Percentiles rank a stretch among this genome's conserved stretches.
Conservation (phyloP, 2,888 invertebrate species). For the Elaeidobius kamerunicus region DNA sequence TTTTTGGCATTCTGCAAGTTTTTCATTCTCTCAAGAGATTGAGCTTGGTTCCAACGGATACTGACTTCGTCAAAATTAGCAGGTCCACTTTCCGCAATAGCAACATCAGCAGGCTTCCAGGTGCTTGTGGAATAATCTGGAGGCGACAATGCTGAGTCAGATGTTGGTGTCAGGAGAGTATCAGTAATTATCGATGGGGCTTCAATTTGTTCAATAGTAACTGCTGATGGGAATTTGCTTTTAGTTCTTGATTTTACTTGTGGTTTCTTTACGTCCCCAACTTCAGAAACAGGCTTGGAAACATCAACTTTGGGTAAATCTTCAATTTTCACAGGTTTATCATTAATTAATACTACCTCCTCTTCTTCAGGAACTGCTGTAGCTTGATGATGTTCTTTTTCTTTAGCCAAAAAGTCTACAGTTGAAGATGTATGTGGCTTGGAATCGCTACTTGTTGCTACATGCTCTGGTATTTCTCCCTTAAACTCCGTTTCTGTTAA, state of each 20-base stretch:
- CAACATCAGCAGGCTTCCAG: conserved; percentile 32
- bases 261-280: conserved; percentile 29
- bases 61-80: conserved; percentile 45
- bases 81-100: conserved; percentile 34
- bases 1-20: conserved; percentile 55
- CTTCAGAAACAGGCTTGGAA: not conserved
- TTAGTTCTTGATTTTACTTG: conserved; percentile 42
- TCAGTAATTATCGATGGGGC: conserved; percentile 51
- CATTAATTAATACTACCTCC: conserved; percentile 34
- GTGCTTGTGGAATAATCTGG: conserved; percentile 41
- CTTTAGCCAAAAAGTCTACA: conserved; percentile 34
- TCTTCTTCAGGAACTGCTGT: conserved; percentile 2
- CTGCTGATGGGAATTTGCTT: conserved; percentile 49
- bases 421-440: conserved; percentile 23
- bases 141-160: conserved; percentile 46
- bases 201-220: conserved; percentile 55
- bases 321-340: conserved; percentile 32
- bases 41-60: conserved; percentile 54
- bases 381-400: conserved; percentile 28
- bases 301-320: conserved; percentile 11
- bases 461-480: conserved; percentile 23
- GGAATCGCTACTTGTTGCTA: not conserved
- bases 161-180: conserved; percentile 52
- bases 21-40: conserved; percentile 56
- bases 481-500: conserved; percentile 40